Evolutionary conservation across 53 echinoderm and acorn worm species (phyloP).

Genomic region (Echinarachnius parma): DNA sequence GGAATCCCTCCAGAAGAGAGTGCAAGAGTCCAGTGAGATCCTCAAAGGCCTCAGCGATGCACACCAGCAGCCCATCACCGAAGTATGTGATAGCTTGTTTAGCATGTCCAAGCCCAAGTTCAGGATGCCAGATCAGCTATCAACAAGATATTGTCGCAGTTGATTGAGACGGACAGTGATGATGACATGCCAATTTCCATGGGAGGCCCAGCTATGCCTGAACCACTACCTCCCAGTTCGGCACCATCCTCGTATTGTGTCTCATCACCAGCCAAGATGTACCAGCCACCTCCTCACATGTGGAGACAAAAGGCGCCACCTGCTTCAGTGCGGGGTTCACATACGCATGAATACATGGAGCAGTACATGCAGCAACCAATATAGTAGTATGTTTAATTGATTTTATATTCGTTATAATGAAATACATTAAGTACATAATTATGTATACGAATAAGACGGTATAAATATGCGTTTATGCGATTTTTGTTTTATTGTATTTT

Average conservation of each 20-base stretch:
- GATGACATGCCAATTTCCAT: neutral
- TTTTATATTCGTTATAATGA: too few species aligned
- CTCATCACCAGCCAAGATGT: slow-evolving; percentile 6
- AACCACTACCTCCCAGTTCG: neutral
- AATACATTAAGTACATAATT: too few species aligned
- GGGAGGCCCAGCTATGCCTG: neutral
- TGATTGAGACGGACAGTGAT: slow-evolving; percentile 16
- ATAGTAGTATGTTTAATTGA: too few species aligned
- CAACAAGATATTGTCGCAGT: slow-evolving; percentile 1
- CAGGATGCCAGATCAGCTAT: slow-evolving; percentile 10
- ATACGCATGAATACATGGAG: slow-evolving; percentile 16
- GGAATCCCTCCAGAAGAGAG: slow-evolving; percentile 7
- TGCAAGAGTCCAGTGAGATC: slow-evolving; percentile 13
- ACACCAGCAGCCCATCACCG: slow-evolving; percentile 5
- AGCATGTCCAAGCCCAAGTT: slow-evolving; percentile 18
- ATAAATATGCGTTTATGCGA: too few species aligned
- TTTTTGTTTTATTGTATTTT: too few species aligned
- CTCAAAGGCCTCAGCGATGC: slow-evolving; percentile 7
- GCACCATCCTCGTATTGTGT: slow-evolving; percentile 7
- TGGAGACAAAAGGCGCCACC: slow-evolving; percentile 26
- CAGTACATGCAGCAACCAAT: slow-evolving; percentile 1
- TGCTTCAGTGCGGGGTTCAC: slow-evolving; percentile 13
- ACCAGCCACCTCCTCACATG: slow-evolving; percentile 14
- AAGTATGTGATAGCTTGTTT: slow-evolving; percentile 8
- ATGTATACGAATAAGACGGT: too few species aligned